Evolutionary conservation across 1,140 invertebrate genomes (phyloP).

Genomic region (Tetranychus cinnabarinus): DNA sequence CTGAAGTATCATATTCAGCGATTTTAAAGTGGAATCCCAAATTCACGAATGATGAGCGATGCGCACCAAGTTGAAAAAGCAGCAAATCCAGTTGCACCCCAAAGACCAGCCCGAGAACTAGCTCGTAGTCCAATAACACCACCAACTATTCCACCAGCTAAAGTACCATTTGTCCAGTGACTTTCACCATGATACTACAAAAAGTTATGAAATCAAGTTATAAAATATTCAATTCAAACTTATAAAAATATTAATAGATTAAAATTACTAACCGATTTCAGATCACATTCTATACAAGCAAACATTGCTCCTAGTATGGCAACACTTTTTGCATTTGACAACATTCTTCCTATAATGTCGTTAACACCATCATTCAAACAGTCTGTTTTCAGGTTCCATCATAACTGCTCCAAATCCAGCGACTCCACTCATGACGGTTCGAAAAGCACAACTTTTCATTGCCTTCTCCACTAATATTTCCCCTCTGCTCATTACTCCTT

Average conservation of each 20-base stretch:
- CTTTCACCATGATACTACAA: slow-evolving; percentile 62
- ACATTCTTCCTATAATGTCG: slow-evolving; percentile 73
- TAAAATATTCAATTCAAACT: slow-evolving; percentile 2
- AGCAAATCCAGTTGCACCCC: slow-evolving; percentile 83
- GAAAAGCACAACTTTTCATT: slow-evolving; percentile 79
- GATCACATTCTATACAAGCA: slow-evolving; percentile 68
- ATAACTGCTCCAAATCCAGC: slow-evolving; percentile 60
- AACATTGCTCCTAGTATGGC: slow-evolving; percentile 79
- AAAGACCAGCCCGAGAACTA: slow-evolving; percentile 66
- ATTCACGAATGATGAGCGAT: not conserved
- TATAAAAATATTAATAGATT: not conserved
- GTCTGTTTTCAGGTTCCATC: slow-evolving; percentile 54
- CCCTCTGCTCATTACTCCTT: slow-evolving; percentile 28
- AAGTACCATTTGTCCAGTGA: slow-evolving; percentile 44
- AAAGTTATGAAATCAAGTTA: too few relatives aligned
- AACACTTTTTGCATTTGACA: slow-evolving; percentile 92
- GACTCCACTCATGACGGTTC: slow-evolving; percentile 65
- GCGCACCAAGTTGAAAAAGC: slow-evolving; percentile 49
- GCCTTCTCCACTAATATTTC: slow-evolving; percentile 60
- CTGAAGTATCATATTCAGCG: too few relatives aligned
- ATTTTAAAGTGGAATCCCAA: too few relatives aligned
- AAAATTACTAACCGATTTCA: slow-evolving; percentile 46
- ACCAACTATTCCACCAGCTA: slow-evolving; percentile 19
- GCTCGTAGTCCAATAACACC: slow-evolving; percentile 86
- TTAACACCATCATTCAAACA: slow-evolving; percentile 50